phyloP scores from a whole-genome alignment of 2,113 vertebrate species.

The human region GRCh38 chr6:88900001-88900500 shows the following conservation, averaged over 20 bases:
- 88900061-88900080: not conserved
- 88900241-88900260: not conserved
- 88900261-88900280: constrained; percentile 3
- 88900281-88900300: not conserved
- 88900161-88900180: not conserved
- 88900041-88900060: not conserved
- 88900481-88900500: no score
- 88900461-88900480: not conserved
- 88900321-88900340: not conserved
- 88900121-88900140: not conserved
- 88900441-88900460: not conserved
- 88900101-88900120: not conserved
- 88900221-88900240: not conserved
- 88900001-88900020: not conserved
- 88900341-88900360: not conserved
- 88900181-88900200: not conserved
- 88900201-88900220: not conserved
- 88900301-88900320: not conserved
- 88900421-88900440: not conserved
- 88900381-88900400: not conserved
- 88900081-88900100: not conserved
- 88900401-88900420: not conserved
- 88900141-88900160: not conserved
- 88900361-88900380: not conserved
- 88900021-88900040: not conserved